Percentiles rank a stretch among this genome's conserved stretches.
Conservation (phyloP, 2,113 vertebrate genomes). For the Tretioscincus oriximinensis region DNA sequence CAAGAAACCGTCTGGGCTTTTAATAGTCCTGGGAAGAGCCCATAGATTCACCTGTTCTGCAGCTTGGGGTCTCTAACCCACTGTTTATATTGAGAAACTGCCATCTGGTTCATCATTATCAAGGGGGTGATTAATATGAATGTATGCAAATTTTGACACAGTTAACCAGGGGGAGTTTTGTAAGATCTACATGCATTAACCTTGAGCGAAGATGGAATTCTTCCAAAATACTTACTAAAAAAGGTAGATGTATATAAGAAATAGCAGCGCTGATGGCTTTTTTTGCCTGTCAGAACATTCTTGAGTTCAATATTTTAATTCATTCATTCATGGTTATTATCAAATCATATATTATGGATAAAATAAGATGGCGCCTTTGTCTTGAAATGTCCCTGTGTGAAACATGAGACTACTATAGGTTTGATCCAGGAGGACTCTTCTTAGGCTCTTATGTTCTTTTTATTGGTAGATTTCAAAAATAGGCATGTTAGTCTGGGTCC, state of each 20-base stretch:
- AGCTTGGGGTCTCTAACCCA: neutral
- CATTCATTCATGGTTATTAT: neutral
- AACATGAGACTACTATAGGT: too few species aligned
- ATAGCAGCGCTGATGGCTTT: neutral
- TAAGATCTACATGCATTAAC: neutral
- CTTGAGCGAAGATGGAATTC: neutral
- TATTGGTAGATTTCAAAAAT: too few species aligned
- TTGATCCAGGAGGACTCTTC: too few species aligned
- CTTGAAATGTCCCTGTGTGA: too few species aligned
- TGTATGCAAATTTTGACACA: neutral
- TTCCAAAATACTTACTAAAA: neutral
- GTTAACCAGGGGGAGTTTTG: neutral
- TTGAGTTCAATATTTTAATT: neutral
- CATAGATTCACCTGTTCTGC: neutral
- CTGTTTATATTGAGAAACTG: neutral
- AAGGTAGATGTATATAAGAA: neutral
- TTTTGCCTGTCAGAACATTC: neutral
- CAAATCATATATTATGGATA: neutral
- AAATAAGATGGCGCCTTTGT: neutral
- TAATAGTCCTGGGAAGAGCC: neutral
- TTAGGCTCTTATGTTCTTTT: too few species aligned
- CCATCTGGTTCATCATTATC: neutral
- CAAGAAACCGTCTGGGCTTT: too few species aligned
- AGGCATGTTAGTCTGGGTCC: too few species aligned
- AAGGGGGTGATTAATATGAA: conserved; percentile 4